Percentiles rank a stretch among this genome's conserved stretches.
These are phyloP conservation scores for Pseudomyrmex cubaensis DNA, from an alignment of 1,140 invertebrate species.

Conservation along the genomic window DNA sequence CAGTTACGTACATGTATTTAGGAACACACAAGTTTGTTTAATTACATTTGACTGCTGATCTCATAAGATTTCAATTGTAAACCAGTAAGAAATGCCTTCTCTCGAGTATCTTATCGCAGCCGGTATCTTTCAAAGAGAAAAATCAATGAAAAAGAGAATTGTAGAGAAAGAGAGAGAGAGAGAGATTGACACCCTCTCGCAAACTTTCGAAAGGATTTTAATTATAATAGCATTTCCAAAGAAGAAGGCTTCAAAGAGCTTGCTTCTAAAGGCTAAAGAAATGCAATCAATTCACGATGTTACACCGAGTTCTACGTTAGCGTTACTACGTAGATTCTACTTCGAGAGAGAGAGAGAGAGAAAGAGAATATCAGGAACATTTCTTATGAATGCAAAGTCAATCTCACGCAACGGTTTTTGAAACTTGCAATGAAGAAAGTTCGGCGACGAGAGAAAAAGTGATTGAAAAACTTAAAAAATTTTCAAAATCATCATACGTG, in stretches of 20 bases:
- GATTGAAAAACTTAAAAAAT: not conserved
- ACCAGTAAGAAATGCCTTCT: not conserved
- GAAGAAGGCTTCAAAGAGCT: conserved; percentile 12
- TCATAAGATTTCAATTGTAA: not conserved
- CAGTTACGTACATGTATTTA: not conserved
- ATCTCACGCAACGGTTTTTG: not conserved
- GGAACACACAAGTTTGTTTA: not conserved
- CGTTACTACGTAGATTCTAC: not conserved
- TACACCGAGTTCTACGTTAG: conserved; percentile 6
- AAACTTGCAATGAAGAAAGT: too few relatives aligned
- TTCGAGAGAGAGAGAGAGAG: too few relatives aligned
- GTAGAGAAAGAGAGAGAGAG: not conserved
- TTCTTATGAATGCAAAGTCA: conserved; percentile 7
- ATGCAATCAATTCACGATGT: conserved; percentile 19
- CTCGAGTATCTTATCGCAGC: not conserved
- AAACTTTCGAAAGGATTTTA: conserved; percentile 1
- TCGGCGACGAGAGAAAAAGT: not conserved
- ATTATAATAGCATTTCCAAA: not conserved
- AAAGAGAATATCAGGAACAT: not conserved
- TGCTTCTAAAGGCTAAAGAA: conserved; percentile 34
- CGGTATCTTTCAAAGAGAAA: not conserved
- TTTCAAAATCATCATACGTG: not conserved
- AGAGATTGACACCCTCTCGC: not conserved
- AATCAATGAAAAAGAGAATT: conserved; percentile 7
- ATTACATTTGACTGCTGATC: not conserved